Evolutionary conservation across 2,888 invertebrate species (phyloP).

Genomic region (Spisula subtruncata): DNA sequence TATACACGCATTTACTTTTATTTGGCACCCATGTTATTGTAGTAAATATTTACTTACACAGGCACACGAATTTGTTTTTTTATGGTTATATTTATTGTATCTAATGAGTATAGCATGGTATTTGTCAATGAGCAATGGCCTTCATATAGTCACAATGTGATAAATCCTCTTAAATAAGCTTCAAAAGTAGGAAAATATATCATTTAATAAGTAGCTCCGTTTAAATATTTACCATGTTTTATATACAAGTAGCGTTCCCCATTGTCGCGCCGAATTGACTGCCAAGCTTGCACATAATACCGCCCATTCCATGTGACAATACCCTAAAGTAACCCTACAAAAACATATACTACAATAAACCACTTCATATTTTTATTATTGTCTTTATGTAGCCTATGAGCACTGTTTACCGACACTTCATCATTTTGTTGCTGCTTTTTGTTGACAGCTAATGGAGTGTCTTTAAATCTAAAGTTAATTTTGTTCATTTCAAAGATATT

Average conservation of each 20-base stretch:
- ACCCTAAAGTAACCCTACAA: too few relatives aligned
- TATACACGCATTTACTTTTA: neutral
- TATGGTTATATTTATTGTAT: neutral
- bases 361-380: neutral
- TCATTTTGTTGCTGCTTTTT: neutral
- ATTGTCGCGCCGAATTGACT: slow-evolving; percentile 41
- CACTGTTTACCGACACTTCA: neutral
- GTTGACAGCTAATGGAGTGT: neutral
- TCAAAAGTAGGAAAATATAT: slow-evolving; percentile 38
- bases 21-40: neutral
- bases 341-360: neutral
- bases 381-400: neutral
- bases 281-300: slow-evolving; percentile 25
- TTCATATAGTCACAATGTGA: neutral
- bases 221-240: slow-evolving; percentile 37
- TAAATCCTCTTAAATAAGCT: neutral
- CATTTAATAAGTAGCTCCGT: slow-evolving; percentile 28
- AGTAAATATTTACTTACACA: neutral
- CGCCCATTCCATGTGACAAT: slow-evolving; percentile 29
- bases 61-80: neutral
- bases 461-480: slow-evolving; percentile 15
- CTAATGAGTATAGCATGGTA: neutral
- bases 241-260: neutral
- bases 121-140: neutral
- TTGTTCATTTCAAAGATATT: neutral